Percentiles rank a stretch among this genome's conserved stretches.
Conservation (phyloP, 2,888 invertebrate genomes). For the Apodemia duryi region DNA sequence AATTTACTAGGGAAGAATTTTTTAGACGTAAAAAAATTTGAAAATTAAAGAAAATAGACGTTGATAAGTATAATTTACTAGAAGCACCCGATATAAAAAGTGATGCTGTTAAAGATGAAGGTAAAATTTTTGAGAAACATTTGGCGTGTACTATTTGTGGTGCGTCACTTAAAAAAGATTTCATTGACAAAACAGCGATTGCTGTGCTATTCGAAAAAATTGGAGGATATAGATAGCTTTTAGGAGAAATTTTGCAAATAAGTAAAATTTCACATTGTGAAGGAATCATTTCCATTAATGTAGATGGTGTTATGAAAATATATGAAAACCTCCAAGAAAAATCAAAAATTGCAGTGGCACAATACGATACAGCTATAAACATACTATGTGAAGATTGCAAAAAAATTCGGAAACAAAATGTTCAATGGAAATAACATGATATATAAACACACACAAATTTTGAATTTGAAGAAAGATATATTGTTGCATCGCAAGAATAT, state of each 20-base stretch:
- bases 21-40: conserved; percentile 42
- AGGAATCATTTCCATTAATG: conserved; percentile 24
- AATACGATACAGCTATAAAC: conserved; percentile 23
- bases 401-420: conserved; percentile 3
- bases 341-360: conserved; percentile 26
- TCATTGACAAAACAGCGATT: too few species aligned
- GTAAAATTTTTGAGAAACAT: too few species aligned
- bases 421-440: background rate
- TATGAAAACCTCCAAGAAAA: conserved; percentile 35
- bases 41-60: conserved; percentile 19
- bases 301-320: conserved; percentile 35
- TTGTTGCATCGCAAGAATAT: conserved; percentile 13
- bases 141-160: too few species aligned
- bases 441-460: background rate
- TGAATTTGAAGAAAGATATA: conserved; percentile 2
- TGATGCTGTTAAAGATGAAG: too few species aligned
- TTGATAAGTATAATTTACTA: too few species aligned
- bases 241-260: conserved; percentile 36
- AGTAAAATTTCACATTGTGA: conserved; percentile 36
- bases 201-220: conserved; percentile 29
- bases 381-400: conserved; percentile 33
- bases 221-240: conserved; percentile 34
- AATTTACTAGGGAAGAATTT: conserved; percentile 42
- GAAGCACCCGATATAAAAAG: too few species aligned
- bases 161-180: too few species aligned